These are phyloP conservation scores for Trichacis sp. DNA, from an alignment of 2,888 invertebrate genomes.

Conservation along the genomic window DNA sequence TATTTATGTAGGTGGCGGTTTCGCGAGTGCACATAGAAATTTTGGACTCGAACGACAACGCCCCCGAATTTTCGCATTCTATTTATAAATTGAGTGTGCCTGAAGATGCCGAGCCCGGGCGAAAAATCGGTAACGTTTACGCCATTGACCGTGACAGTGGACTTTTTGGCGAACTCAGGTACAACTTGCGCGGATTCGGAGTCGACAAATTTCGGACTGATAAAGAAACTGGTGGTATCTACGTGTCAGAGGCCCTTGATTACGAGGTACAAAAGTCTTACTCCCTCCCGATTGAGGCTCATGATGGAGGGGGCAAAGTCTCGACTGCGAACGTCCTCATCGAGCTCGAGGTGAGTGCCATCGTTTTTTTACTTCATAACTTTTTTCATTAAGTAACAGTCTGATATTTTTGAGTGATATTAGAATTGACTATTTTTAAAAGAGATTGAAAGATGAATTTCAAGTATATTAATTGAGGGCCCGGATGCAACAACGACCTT, in stretches of 20 bases:
- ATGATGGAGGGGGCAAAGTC: constrained; percentile 83
- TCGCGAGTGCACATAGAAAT: constrained; percentile 76
- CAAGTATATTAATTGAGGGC: too few species aligned
- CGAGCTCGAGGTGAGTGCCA: constrained; percentile 73
- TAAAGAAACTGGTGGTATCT: constrained; percentile 76
- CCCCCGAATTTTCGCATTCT: constrained; percentile 76
- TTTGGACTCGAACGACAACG: constrained; percentile 84
- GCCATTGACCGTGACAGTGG: constrained; percentile 83
- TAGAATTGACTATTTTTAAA: too few species aligned
- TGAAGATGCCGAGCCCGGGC: constrained; percentile 76
- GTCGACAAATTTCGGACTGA: constrained; percentile 82
- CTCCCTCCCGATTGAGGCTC: constrained; percentile 83
- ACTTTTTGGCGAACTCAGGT: constrained; percentile 78
- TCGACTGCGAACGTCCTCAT: constrained; percentile 79
- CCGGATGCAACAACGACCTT: too few species aligned
- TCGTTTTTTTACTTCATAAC: too few species aligned
- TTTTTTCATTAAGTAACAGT: too few species aligned
- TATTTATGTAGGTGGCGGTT: constrained; percentile 70
- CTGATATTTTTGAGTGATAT: too few species aligned
- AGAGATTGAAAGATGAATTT: too few species aligned
- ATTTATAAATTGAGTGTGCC: constrained; percentile 77
- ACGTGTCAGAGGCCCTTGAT: constrained; percentile 76
- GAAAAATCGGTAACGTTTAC: constrained; percentile 75
- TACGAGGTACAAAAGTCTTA: constrained; percentile 85
- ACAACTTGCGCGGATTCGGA: constrained; percentile 83